Base-by-base conservation (phyloP, 2,113 vertebrate genomes). In the Hirundichthys speculiger region DNA sequence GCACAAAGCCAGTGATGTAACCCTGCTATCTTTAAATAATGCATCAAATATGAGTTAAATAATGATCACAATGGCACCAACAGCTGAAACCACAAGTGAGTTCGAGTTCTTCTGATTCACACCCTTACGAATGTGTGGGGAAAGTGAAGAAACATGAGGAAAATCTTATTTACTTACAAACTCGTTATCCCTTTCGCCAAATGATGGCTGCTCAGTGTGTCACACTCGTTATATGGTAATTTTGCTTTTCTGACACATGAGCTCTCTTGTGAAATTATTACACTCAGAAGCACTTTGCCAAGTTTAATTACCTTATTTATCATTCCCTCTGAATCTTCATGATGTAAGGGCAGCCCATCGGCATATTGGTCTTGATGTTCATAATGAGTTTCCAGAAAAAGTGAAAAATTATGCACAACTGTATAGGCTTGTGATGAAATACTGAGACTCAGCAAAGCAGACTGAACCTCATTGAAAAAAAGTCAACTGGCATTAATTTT, bases 281-380 rank as follows among this genome's bases (percentile, higher is more conserved):
- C 52, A 59, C 67, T 67, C 19, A 1, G 41, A 50, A 68, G 71
- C 58, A 57, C 2, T 42, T 62, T 82, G 59, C 70, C 68, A 63
- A 77, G 67, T 45, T 73, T 88, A 79, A 85, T 83, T 81, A 75
- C 59, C 63, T 80, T 61, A 80, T 85, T 81, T 77, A 81, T 58
- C 61, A 85, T 85, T 85, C 78, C 59, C 22, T 78, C 58, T 87
- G 75, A 79, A 81, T 77, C 61, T 56, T 13, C 38, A 39, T 67
- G 57, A 80, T 78, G 65, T 59, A 71, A 82, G 66, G 56, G 38
- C 66, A 60, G 63, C 43, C 63, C 61, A 60, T 13, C 18, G 79
- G 73, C 75, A 65, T 46, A 75, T 59, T 34, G 7, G 58, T 54
- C 69, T 61, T 72, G 59, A 81, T 84, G 65, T 82, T 64, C 66